A percentile compares a stretch with the other conserved stretches of the same genome.
These are phyloP conservation scores for Neocrepidodera transversa DNA, from an alignment of 2,888 invertebrate genomes.

Conservation along the genomic window DNA sequence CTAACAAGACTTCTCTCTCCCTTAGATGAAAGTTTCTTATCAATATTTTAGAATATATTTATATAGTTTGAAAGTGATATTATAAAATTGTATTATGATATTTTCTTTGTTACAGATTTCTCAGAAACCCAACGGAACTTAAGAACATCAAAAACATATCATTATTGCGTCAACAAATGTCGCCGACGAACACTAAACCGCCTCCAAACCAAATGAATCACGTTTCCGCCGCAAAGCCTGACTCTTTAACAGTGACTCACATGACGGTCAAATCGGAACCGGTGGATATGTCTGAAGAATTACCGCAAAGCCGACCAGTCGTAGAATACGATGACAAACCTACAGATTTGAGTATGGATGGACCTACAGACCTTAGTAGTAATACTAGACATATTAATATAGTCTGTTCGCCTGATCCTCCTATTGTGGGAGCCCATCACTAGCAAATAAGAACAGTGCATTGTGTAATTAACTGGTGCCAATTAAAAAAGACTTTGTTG, in stretches of 20 bases:
- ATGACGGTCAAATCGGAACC: conserved; percentile 51
- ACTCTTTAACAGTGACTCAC: conserved; percentile 34
- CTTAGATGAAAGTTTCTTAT: too few species aligned
- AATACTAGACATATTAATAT: conserved; percentile 57
- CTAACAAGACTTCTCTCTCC: too few species aligned
- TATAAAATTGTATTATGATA: too few species aligned
- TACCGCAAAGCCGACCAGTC: conserved; percentile 13
- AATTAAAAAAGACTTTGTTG: conserved; percentile 38
- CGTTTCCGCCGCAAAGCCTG: neutral
- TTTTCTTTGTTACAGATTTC: conserved; percentile 69
- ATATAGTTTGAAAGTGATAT: too few species aligned
- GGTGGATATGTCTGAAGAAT: conserved; percentile 42
- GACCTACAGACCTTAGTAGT: conserved; percentile 58
- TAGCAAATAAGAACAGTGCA: conserved; percentile 38
- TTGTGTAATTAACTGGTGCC: conserved; percentile 38
- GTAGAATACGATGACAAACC: conserved; percentile 58
- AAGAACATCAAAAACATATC: conserved; percentile 95
- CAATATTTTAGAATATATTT: too few species aligned
- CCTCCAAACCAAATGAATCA: conserved; percentile 35
- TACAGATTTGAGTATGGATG: conserved; percentile 59
- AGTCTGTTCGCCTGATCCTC: conserved; percentile 59
- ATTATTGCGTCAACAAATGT: conserved; percentile 79
- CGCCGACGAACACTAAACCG: conserved; percentile 54
- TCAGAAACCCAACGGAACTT: conserved; percentile 90
- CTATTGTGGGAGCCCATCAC: conserved; percentile 49